Evolutionary conservation across 2,797 vertebrate genomes (phyloP), one percentile per base, ranked within the genome.

Genomic region (Tokudaia tokunoshimensis): DNA sequence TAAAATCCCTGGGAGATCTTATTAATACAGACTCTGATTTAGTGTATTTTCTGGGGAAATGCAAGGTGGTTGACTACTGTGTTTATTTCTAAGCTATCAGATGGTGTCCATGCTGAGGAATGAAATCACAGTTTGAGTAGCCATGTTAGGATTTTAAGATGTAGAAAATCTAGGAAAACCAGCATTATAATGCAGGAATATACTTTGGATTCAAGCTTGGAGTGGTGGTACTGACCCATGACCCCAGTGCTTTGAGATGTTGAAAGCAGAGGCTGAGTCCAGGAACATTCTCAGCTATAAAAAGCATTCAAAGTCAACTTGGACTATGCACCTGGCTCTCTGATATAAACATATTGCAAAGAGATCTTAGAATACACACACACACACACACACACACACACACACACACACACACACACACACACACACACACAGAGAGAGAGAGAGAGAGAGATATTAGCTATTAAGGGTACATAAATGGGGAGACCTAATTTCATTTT

Each of bases 1-100:
- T 67, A 41, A 44, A 37, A 70, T 89, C 19, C 24, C 12, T 34
- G 37, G 7, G 29, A 75, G 63, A 74, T 34, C 55, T 91, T 52
- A 10, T 81, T 75, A 91, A 89, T 89, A 78, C 14, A 80, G n/a
- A 37, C 70, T 92, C 29, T 50, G 44, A 41, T 67, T 94, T 89
- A 57, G 70, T 3, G 5, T 29, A 17, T 89, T 89, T 95, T 86
- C 65, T 94, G 63, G 34, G 50, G 34, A 78, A 70, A 70, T 85
- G 31, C 4, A 19, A 31, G 29, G 63, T 4, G 13, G 50, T 41
- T 29, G 31, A 17, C 41, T 7, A 61, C 20, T 83, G 12, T 6
- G 22, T 81, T 76, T 90, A 26, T 57, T 74, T 22, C 61, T 44
- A 59, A 81, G 5, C 11, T 59, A 20, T 55, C 70, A 11, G 52